phyloP scores from a whole-genome alignment of 1,140 invertebrate species.

The Drosophila melanica region DNA sequence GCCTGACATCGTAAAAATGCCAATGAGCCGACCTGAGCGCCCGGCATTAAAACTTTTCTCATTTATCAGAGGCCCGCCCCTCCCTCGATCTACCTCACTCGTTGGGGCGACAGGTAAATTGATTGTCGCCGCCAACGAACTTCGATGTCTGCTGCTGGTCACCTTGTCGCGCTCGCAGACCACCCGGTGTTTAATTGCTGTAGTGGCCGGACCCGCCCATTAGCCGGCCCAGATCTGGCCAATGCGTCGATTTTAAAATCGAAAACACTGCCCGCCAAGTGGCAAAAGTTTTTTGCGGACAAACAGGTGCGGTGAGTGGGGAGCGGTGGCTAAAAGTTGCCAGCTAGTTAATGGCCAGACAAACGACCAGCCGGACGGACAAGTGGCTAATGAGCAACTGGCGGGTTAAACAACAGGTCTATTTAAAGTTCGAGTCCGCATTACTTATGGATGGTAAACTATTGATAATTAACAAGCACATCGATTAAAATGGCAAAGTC shows the following conservation, averaged over 20 bases:
- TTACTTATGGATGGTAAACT: not conserved
- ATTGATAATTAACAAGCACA: not conserved
- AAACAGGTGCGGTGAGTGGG: not conserved
- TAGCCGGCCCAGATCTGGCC: not conserved
- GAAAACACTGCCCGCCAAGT: constrained; percentile 74
- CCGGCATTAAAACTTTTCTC: constrained; percentile 78
- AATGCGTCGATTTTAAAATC: constrained; percentile 55
- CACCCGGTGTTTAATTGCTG: constrained; percentile 73
- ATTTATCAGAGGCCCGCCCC: constrained; percentile 66
- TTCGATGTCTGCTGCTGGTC: constrained; percentile 72
- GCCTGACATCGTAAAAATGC: constrained; percentile 77
- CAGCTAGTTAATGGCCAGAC: constrained; percentile 73
- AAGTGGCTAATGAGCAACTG: constrained; percentile 72
- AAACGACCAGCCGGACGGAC: constrained; percentile 66
- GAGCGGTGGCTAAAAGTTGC: constrained; percentile 35
- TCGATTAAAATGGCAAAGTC: not conserved
- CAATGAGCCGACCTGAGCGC: constrained; percentile 79
- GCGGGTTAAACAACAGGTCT: constrained; percentile 9
- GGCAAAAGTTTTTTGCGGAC: constrained; percentile 64
- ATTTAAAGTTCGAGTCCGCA: not conserved
- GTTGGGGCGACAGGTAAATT: constrained; percentile 67
- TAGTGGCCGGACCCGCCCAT: constrained; percentile 19
- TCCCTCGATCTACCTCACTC: not conserved
- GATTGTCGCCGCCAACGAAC: constrained; percentile 78
- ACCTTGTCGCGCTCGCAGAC: constrained; percentile 62